phyloP scores from a whole-genome alignment of 2,797 vertebrate genomes.

The Coccyzus lansbergi region DNA sequence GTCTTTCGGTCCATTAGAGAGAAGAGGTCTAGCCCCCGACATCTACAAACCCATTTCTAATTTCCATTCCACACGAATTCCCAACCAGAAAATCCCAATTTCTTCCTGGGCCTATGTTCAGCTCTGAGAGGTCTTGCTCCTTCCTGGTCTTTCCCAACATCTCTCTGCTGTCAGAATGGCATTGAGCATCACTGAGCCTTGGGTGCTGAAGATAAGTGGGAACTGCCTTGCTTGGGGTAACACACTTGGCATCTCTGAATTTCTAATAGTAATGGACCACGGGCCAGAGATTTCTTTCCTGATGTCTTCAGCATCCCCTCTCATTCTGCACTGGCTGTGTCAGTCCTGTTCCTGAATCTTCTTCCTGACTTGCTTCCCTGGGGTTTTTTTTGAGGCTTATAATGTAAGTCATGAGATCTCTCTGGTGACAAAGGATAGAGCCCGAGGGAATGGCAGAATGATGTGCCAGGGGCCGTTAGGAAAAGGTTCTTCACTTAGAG shows the following conservation, averaged over 20 bases:
- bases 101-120: neutral
- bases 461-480: no score
- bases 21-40: neutral
- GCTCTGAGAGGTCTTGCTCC: neutral
- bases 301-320: neutral
- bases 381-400: neutral
- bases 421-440: no score
- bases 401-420: neutral
- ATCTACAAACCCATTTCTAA: neutral
- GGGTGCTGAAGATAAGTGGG: neutral
- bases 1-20: accelerated
- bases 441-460: no score
- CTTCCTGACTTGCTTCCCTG: neutral
- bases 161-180: neutral
- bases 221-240: neutral
- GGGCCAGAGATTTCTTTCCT: neutral
- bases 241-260: neutral
- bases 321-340: neutral
- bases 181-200: neutral
- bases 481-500: no score
- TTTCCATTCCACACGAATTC: neutral
- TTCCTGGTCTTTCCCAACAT: neutral
- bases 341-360: neutral
- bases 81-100: neutral
- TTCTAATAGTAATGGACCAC: neutral